A percentile compares a stretch with the other conserved stretches of the same genome.
Conservation (phyloP, 2,797 vertebrate genomes). For the Salarias fasciatus region DNA sequence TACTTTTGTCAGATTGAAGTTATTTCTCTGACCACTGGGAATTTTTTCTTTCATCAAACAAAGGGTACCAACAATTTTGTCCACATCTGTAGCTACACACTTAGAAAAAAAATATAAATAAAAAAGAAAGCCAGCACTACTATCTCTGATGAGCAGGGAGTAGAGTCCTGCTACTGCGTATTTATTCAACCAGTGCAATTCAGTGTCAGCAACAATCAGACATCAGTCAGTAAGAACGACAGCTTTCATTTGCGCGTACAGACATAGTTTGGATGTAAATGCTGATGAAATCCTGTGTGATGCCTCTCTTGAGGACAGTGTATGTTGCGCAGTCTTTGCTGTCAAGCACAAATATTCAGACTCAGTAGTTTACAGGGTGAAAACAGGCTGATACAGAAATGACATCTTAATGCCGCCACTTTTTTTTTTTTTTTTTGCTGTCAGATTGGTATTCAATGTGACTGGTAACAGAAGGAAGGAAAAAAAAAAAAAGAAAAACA, state of each 20-base stretch:
- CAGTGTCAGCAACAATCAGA: conserved; percentile 68
- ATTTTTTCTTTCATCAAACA: no score
- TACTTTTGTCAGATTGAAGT: no score
- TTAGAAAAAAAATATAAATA: conserved; percentile 21
- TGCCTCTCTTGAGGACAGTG: conserved; percentile 7
- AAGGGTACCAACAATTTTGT: no score
- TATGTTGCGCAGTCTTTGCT: conserved; percentile 13
- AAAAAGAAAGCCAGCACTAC: neutral
- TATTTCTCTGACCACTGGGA: no score
- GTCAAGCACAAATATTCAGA: conserved; percentile 18
- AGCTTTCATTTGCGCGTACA: conserved; percentile 51
- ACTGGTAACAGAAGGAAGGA: neutral
- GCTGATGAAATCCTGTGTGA: conserved; percentile 3
- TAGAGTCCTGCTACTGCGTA: conserved; percentile 30
- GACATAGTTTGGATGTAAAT: conserved; percentile 14
- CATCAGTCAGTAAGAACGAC: conserved; percentile 65
- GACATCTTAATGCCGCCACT: conserved; percentile 3
- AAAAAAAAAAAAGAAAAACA: neutral
- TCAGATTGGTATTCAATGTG: conserved; percentile 23
- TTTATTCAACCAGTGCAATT: conserved; percentile 77
- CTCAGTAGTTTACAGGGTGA: conserved; percentile 42
- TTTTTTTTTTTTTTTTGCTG: conserved; percentile 14
- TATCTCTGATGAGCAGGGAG: conserved; percentile 47
- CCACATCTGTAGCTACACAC: neutral
- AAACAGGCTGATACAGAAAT: conserved; percentile 18